Evolutionary conservation across 2,113 vertebrate genomes (phyloP), one percentile per base, ranked within the genome.

Genomic region (Epinephelus lanceolatus): DNA sequence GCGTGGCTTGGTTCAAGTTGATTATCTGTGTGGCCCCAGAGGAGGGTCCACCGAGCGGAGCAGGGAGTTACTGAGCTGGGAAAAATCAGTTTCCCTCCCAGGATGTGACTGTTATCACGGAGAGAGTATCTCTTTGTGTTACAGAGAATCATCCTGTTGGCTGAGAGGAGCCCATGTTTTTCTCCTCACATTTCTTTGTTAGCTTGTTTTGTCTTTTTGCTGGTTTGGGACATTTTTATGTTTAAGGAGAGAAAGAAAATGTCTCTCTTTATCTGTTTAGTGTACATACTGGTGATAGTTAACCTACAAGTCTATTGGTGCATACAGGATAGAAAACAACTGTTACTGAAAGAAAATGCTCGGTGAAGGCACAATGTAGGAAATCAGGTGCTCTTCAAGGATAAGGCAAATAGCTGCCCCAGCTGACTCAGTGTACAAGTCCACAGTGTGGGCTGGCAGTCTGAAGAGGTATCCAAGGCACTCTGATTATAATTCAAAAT

Each of bases 1-100:
- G 93, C 90, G 93, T 83, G 92, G 92, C 30, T 83, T 91, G 75
- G 78, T 82, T 80, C 75, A 74, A 87, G 82, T 88, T 86, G 89
- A 87, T 85, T 78, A 79, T 83, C 65, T 69, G 14, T 77, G 17
- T 66, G 67, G 69, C 45, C 68, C 65, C 89, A 83, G 4, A 83
- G 88, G 84, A 87, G 76, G 83, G 45, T 78, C 83, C 9, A 42
- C 70, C 47, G 67, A 76, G 78, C 65, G 18, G 66, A 81, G 63
- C 77, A 56, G 86, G 78, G 85, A 70, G 25, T 62, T 3, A 72
- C 59, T 66, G 79, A 90, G 72, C 86, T 3, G 78, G 21, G 77
- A 67, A 47, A 65, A 72, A 71, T 15, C 52, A 42, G 49, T 76
- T 67, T 49, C 68, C 74, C 76, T 73, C 57, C 62, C 72, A 78